These are phyloP conservation scores for Reticulitermes speratus DNA, from an alignment of 1,140 invertebrate genomes.

Conservation along the genomic window DNA sequence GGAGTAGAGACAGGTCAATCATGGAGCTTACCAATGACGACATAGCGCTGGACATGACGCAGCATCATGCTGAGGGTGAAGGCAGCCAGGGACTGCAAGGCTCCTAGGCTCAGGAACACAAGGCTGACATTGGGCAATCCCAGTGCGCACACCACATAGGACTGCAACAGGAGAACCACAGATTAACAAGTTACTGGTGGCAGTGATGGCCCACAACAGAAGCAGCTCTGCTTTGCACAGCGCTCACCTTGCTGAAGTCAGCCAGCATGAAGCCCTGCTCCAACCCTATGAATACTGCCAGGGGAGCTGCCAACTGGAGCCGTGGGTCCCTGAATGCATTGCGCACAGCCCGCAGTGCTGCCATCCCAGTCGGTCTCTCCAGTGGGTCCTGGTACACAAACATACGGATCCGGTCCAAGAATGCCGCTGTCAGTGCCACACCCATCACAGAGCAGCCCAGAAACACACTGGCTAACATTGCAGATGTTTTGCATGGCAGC, in stretches of 20 bases:
- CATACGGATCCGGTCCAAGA: slow-evolving; percentile 51
- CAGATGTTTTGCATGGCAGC: slow-evolving; percentile 48
- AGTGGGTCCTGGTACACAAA: slow-evolving; percentile 46
- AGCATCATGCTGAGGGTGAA: slow-evolving; percentile 67
- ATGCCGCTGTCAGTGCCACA: slow-evolving; percentile 53
- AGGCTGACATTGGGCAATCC: slow-evolving; percentile 63
- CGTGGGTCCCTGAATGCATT: slow-evolving; percentile 52
- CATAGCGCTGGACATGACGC: slow-evolving; percentile 60
- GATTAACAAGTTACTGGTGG: neutral
- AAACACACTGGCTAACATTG: slow-evolving; percentile 54
- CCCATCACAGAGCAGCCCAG: slow-evolving; percentile 54
- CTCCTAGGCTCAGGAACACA: slow-evolving; percentile 62
- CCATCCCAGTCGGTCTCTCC: slow-evolving; percentile 39
- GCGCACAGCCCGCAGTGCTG: neutral
- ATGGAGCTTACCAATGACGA: slow-evolving; percentile 58
- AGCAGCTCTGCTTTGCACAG: no score
- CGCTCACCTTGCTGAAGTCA: slow-evolving; percentile 54
- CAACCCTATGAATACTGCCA: slow-evolving; percentile 68
- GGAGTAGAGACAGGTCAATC: no score
- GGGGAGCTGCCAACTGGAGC: slow-evolving; percentile 59
- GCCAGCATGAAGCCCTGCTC: slow-evolving; percentile 73
- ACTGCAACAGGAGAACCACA: slow-evolving; percentile 46
- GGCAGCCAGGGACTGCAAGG: slow-evolving; percentile 64
- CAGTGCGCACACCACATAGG: slow-evolving; percentile 62
- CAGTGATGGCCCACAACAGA: slow-evolving; percentile 49